These are phyloP conservation scores for Drosophila neotestacea DNA, from an alignment of 2,888 invertebrate species.

Conservation along the genomic window DNA sequence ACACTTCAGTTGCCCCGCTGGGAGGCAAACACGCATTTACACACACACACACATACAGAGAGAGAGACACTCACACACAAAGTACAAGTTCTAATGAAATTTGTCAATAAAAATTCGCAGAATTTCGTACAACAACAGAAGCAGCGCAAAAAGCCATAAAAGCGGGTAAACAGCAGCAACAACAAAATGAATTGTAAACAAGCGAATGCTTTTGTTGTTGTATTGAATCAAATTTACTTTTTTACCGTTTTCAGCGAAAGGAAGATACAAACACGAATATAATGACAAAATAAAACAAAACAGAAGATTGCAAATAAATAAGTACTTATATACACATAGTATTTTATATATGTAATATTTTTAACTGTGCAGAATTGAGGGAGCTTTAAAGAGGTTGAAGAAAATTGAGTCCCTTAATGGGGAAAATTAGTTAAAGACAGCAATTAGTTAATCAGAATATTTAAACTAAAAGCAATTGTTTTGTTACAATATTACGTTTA, in stretches of 20 bases:
- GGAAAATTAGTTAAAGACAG: background rate
- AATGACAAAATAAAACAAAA: background rate
- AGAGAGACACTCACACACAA: slow-evolving; percentile 21
- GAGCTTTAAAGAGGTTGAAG: background rate
- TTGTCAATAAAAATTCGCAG: slow-evolving; percentile 80
- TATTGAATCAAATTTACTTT: slow-evolving; percentile 83
- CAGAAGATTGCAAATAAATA: slow-evolving; percentile 20
- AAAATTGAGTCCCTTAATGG: background rate
- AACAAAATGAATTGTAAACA: slow-evolving; percentile 48
- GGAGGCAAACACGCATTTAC: slow-evolving; percentile 5
- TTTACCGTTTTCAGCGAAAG: slow-evolving; percentile 84
- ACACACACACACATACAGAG: slow-evolving; percentile 1
- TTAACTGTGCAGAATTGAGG: background rate
- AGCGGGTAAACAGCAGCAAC: slow-evolving; percentile 41
- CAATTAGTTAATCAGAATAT: no score
- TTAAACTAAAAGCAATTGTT: no score
- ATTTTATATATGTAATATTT: slow-evolving; percentile 6
- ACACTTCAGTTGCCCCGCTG: slow-evolving; percentile 21
- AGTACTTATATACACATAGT: slow-evolving; percentile 19
- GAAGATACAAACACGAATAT: slow-evolving; percentile 63
- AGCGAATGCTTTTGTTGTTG: slow-evolving; percentile 52
- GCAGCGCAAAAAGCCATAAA: slow-evolving; percentile 49
- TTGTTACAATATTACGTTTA: no score
- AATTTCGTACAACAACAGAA: slow-evolving; percentile 57
- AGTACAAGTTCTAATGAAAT: slow-evolving; percentile 79